Evolutionary conservation across 1,140 invertebrate genomes (phyloP), one percentile per base, ranked within the genome.

Genomic region (Uloborus diversus): DNA sequence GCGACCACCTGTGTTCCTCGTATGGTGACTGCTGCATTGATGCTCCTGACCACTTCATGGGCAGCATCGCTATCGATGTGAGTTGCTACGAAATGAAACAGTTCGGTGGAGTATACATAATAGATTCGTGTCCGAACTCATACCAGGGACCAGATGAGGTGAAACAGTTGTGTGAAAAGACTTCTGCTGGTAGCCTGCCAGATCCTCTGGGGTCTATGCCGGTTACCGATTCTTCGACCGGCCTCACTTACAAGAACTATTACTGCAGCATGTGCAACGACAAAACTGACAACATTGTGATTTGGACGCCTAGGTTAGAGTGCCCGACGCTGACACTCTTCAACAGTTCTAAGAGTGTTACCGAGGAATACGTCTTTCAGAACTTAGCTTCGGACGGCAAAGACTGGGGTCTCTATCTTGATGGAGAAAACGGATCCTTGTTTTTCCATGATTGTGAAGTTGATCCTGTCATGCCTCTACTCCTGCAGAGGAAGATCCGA

Each of bases 221-320:
- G 0, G 87, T 89, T 7, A 89, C 89, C 0, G 86, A 86, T 59
- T 81, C 84, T 28, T 56, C 62, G 13, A 84, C 87, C 0, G 86
- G 88, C 2, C 78, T 88, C 33, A 90, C 89, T 0, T 91, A 89
- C 83, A 86, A 86, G 61, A 91, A 91, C 82, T 84, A 87, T 25
- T 88, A 87, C 84, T 91, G 90, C 81, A 89, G 90, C 0, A 68
- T 87, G 4, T 91, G 90, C 81, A 88, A 91, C 84, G 83, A 85
- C 1, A 87, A 88, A 62, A 17, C 27, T 7, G 65, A 42, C 11
- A 61, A 79, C 25, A 32, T 75, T 17, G 57, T 65, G 9, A 7
- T 79, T 0, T 82, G 82, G 82, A 64, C 68, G 3, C 56, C 75
- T 20, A 35, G 37, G 4, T 5, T 81, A n/a, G 68, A 70, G 25